Conservation (phyloP, 2,888 invertebrate genomes). For the Atrina japonica region DNA sequence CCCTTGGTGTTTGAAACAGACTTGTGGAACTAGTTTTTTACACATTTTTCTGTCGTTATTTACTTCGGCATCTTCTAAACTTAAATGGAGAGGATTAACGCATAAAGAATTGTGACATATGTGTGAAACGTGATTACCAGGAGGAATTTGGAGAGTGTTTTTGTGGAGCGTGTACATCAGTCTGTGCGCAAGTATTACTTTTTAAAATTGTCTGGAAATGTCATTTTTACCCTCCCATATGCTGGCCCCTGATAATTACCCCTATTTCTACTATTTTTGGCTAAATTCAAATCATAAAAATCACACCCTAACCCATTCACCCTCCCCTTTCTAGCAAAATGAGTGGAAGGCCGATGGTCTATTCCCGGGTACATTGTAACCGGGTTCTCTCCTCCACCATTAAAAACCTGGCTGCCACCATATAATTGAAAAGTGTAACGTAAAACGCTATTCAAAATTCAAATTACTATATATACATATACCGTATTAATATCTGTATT, state of each 20-base stretch:
- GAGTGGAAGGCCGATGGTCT: no score
- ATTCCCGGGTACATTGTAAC: no score
- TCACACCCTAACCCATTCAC: constrained; percentile 6
- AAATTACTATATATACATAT: no score
- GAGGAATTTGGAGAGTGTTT: not conserved
- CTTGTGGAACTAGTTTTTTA: constrained; percentile 2
- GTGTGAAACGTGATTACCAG: constrained; percentile 12
- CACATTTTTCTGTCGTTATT: constrained; percentile 9
- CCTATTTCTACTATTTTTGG: not conserved
- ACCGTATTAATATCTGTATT: no score
- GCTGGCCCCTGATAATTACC: constrained; percentile 11
- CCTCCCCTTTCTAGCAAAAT: no score
- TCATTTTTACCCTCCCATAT: constrained; percentile 10
- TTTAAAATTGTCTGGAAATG: constrained; percentile 5
- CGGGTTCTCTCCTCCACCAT: no score
- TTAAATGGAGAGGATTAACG: constrained; percentile 1
- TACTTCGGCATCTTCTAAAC: no score
- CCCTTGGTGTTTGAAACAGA: constrained; percentile 6
- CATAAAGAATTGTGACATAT: constrained; percentile 1
- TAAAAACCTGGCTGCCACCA: no score
- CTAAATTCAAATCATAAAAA: constrained; percentile 4
- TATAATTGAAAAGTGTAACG: no score
- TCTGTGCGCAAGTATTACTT: constrained; percentile 1
- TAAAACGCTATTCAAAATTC: no score
- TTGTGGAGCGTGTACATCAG: constrained; percentile 3